Base-by-base conservation (phyloP, 2,797 vertebrate genomes). In the Rhinophrynus dorsalis region DNA sequence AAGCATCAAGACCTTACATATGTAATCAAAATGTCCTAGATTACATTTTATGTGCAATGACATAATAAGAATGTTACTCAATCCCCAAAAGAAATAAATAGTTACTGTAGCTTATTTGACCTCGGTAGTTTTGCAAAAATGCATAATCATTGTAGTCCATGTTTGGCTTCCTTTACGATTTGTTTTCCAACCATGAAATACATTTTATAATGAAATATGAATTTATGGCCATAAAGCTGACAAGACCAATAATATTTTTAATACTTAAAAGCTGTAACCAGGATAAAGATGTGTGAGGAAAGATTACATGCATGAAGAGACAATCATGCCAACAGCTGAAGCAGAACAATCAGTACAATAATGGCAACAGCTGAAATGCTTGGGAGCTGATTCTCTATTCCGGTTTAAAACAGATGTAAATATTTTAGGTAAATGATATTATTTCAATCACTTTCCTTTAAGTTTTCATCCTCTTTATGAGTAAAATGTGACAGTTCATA, bases 151-250 rank as follows among this genome's bases (percentile, higher is more conserved):
- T 44, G 58, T 48, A 72, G 60, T 65, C 44, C 61, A 73, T 59
- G 61, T 45, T 59, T 73, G 69, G 69, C 52, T 66, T 30, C 2
- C 61, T 59, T 65, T 66, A 52, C 59, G 69, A 73, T 59, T 73
- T 73, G 69, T 59, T 64, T 66, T 65, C 69, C 69, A 73, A 65
- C 69, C 62, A 66, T 51, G 61, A 59, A 33, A 35, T 58, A 48
- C 21, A 44, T 47, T 73, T 73, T 73, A 66, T 58, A 73, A 58
- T 73, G 45, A 65, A 58, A 66, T 58, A 52, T 66, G 32, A 73
- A 73, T 65, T 73, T 73, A 65, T 52, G 40, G 69, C 52, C 69
- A 51, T 73, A 73, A 66, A 73, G 61, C 54, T 66, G 61, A 73
- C 61, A 66, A 42, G 54, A 40, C 61, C 52, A 66, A 59, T 73